phyloP scores from a whole-genome alignment of 1,140 invertebrate species.

The Trichomalopsis sarcophagae region DNA sequence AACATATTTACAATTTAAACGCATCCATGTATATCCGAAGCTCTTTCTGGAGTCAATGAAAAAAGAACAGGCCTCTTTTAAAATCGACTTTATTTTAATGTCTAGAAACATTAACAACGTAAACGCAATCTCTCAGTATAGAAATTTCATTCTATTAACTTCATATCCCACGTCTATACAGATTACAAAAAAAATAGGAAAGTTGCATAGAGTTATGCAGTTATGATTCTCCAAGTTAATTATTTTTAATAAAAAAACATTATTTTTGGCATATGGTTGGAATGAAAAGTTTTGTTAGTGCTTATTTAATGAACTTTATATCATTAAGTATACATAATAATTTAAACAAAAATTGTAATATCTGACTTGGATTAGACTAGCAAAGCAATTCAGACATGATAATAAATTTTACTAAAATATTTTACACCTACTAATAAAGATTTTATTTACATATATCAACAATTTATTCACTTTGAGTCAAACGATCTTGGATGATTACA shows the following conservation, averaged over 20 bases:
- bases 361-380: neutral
- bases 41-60: neutral
- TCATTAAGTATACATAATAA: neutral
- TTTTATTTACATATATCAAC: slow-evolving; percentile 50
- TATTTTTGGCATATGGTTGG: neutral
- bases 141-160: slow-evolving; percentile 34
- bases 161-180: slow-evolving; percentile 8
- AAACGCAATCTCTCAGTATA: slow-evolving; percentile 40
- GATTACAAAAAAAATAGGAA: neutral
- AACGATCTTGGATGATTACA: slow-evolving; percentile 12
- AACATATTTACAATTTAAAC: slow-evolving; percentile 33
- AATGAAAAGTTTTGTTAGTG: neutral
- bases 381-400: neutral
- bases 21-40: neutral
- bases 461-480: slow-evolving; percentile 37
- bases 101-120: slow-evolving; percentile 42
- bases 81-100: slow-evolving; percentile 40
- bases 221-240: neutral
- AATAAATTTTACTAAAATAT: slow-evolving; percentile 24
- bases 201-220: neutral
- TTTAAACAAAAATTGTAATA: no score
- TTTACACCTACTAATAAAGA: slow-evolving; percentile 40
- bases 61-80: slow-evolving; percentile 14
- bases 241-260: neutral
- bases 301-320: no score